Evolutionary conservation across 2,113 vertebrate species (phyloP).

Genomic region (Charina bottae): DNA sequence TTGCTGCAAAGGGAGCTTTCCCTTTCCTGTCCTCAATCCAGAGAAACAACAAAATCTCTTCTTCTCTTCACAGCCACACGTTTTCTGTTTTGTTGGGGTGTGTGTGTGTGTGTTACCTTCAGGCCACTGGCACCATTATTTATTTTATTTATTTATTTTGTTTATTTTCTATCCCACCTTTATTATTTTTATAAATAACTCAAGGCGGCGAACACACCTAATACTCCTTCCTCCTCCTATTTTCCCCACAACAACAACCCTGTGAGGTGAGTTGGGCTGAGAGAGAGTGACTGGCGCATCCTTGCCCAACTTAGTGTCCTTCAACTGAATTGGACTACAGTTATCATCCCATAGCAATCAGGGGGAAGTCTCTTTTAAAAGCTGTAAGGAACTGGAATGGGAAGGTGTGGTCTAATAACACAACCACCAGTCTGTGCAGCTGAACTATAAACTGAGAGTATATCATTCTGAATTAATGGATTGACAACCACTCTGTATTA

Average conservation of each 20-base stretch:
- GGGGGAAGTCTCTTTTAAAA: background rate
- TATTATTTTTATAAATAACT: no score
- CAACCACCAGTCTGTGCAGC: slow-evolving; percentile 4
- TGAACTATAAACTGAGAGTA: background rate
- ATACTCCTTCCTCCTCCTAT: no score
- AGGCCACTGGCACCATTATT: background rate
- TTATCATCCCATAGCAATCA: background rate
- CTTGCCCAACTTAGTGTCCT: background rate
- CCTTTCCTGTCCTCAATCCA: slow-evolving; percentile 50
- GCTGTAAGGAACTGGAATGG: background rate
- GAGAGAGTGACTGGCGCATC: no score
- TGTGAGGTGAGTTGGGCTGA: no score
- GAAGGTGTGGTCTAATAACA: slow-evolving; percentile 43
- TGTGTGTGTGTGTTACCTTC: background rate
- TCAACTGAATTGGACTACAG: background rate
- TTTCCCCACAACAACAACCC: no score
- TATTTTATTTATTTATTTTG: no score
- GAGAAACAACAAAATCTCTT: slow-evolving; percentile 37
- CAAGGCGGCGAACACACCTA: no score
- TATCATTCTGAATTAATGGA: background rate
- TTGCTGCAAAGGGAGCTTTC: slow-evolving; percentile 51
- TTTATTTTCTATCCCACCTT: no score
- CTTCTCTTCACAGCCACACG: slow-evolving; percentile 5
- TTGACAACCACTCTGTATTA: background rate
- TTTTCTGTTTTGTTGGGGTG: slow-evolving; percentile 11